phyloP scores from a whole-genome alignment of 2,888 invertebrate genomes.

The Sarcophaga subvicina region DNA sequence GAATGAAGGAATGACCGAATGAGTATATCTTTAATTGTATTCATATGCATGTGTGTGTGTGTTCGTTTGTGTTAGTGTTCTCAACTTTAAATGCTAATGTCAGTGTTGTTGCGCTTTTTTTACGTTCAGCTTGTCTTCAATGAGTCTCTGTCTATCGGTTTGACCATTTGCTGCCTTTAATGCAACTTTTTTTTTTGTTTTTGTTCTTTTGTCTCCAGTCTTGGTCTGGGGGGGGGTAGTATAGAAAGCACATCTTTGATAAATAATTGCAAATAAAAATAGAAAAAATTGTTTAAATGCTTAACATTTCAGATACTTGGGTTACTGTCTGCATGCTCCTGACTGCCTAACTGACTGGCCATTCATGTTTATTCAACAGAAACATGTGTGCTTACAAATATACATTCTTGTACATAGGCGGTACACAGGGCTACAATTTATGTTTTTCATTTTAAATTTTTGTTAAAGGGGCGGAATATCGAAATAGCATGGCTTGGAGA shows the following conservation, averaged over 20 bases:
- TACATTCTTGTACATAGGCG: background rate
- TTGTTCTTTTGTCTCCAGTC: background rate
- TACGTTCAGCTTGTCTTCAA: background rate
- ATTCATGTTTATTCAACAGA: background rate
- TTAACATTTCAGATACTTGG: slow-evolving; percentile 16
- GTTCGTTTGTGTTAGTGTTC: background rate
- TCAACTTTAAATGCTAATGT: background rate
- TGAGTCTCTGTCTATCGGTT: background rate
- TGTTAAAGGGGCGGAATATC: too few relatives aligned
- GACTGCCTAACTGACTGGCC: slow-evolving; percentile 20
- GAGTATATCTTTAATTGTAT: background rate
- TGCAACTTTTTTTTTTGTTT: background rate
- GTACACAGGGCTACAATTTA: background rate
- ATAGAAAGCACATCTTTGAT: background rate
- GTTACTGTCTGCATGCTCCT: background rate
- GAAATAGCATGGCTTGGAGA: too few relatives aligned
- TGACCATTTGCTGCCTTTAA: background rate
- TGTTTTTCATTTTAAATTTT: background rate
- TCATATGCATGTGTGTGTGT: background rate
- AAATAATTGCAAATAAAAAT: background rate
- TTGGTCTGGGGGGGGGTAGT: background rate
- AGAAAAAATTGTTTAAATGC: background rate
- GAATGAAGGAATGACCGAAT: slow-evolving; percentile 29
- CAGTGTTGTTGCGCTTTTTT: slow-evolving; percentile 5
- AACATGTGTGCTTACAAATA: background rate